phyloP scores from a whole-genome alignment of 2,113 vertebrate genomes.

The Tachysurus fulvidraco region DNA sequence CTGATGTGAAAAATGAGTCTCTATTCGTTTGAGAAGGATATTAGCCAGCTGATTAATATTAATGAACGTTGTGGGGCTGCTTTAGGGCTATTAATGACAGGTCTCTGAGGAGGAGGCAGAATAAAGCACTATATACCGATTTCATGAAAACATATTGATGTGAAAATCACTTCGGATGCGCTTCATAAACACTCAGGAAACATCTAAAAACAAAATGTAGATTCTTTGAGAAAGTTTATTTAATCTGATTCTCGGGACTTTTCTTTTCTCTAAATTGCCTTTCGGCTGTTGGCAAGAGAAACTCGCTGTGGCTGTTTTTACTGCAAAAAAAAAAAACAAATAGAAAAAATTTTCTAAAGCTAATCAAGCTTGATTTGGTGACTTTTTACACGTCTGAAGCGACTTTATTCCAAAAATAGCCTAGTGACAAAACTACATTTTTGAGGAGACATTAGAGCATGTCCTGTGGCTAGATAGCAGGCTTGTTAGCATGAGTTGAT shows the following conservation, averaged over 20 bases:
- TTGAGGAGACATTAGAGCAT: neutral
- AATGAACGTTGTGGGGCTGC: neutral
- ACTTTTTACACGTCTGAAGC: neutral
- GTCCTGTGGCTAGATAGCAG: neutral
- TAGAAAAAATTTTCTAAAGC: too few relatives aligned
- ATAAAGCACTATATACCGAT: neutral
- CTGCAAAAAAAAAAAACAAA: neutral
- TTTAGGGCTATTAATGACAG: neutral
- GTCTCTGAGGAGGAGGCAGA: constrained; percentile 4
- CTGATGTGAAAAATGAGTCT: neutral
- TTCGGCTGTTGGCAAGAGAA: constrained; percentile 7
- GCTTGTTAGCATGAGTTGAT: neutral
- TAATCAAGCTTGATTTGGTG: neutral
- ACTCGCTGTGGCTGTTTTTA: too few relatives aligned
- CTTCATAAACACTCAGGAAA: constrained; percentile 5
- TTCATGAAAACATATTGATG: neutral
- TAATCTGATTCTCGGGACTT: neutral
- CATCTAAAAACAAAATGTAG: constrained; percentile 6
- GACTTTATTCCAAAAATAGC: neutral
- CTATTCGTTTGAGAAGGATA: neutral
- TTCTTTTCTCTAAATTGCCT: neutral
- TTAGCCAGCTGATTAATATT: constrained; percentile 8
- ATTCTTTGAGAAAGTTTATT: constrained; percentile 1
- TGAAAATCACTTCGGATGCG: neutral
- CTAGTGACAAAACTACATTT: too few relatives aligned